Percentiles rank a stretch among this genome's conserved stretches.
Conservation (phyloP, 2,113 vertebrate species). For the Pelusios castaneus region DNA sequence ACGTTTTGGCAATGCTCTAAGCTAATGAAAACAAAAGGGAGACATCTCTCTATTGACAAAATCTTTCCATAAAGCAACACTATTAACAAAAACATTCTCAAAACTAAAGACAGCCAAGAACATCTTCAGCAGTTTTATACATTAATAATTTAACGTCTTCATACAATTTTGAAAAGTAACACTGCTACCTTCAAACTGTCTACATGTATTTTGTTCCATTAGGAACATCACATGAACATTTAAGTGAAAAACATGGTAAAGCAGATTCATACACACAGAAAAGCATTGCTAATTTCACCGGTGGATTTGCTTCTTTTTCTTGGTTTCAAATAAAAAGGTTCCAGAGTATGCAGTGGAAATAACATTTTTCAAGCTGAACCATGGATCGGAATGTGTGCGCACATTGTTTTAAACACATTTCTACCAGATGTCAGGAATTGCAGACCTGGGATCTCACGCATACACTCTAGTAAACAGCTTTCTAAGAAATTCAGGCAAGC, state of each 20-base stretch:
- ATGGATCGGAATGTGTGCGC: not conserved
- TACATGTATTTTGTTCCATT: not conserved
- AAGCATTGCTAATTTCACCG: not conserved
- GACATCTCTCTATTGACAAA: not conserved
- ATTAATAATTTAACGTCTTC: not conserved
- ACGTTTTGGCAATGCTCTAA: not conserved
- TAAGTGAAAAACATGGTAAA: not conserved
- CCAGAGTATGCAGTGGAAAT: not conserved
- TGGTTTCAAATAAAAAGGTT: not conserved
- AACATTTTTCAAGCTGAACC: not conserved
- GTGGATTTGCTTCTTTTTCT: not conserved
- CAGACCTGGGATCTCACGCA: rapidly evolving
- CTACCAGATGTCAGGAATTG: not conserved
- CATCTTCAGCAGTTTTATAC: not conserved
- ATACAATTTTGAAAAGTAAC: not conserved
- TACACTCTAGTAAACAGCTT: not conserved
- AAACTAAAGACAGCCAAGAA: not conserved
- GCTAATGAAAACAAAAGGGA: not conserved
- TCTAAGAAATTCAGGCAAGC: not conserved
- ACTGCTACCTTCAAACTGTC: not conserved
- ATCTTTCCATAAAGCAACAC: not conserved
- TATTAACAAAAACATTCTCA: not conserved
- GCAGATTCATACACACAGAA: not conserved
- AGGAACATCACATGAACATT: not conserved
- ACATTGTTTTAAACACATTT: not conserved